phyloP scores from a whole-genome alignment of 2,888 invertebrate species.

The Noctua janthe region DNA sequence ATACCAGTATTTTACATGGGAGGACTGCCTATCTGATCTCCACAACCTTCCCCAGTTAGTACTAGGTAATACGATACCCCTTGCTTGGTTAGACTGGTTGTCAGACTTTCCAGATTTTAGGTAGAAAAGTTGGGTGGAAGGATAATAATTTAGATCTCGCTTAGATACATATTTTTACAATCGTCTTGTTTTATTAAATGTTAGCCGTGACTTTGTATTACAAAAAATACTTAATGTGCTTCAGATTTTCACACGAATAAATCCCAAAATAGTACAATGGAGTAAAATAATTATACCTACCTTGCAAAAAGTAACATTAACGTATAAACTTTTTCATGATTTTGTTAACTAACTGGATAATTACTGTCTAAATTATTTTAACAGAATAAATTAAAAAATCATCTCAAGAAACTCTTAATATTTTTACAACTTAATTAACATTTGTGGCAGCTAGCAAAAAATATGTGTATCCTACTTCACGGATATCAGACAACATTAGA shows the following conservation, averaged over 20 bases:
- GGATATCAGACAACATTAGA: background rate
- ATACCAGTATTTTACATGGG: background rate
- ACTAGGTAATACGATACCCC: background rate
- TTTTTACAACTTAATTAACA: conserved; percentile 8
- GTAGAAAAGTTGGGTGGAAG: background rate
- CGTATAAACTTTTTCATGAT: conserved; percentile 17
- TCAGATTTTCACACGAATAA: conserved; percentile 33
- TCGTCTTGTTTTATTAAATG: background rate
- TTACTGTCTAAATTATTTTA: conserved; percentile 1
- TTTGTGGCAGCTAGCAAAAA: conserved; percentile 2
- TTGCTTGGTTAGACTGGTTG: background rate
- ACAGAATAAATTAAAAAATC: background rate
- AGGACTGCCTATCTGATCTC: background rate
- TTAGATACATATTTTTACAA: background rate
- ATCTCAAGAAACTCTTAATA: conserved; percentile 10
- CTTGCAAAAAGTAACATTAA: conserved; percentile 31
- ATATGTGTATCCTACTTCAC: background rate
- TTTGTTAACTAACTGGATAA: conserved; percentile 21
- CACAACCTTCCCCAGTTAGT: background rate
- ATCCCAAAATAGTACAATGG: conserved; percentile 33
- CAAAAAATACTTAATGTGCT: background rate
- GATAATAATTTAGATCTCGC: background rate
- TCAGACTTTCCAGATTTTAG: background rate
- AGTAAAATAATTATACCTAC: conserved; percentile 21
- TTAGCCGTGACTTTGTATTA: conserved; percentile 15